Evolutionary conservation across 2,797 vertebrate species (phyloP), one percentile per base, ranked within the genome.

Genomic region (Hemibagrus guttatus): DNA sequence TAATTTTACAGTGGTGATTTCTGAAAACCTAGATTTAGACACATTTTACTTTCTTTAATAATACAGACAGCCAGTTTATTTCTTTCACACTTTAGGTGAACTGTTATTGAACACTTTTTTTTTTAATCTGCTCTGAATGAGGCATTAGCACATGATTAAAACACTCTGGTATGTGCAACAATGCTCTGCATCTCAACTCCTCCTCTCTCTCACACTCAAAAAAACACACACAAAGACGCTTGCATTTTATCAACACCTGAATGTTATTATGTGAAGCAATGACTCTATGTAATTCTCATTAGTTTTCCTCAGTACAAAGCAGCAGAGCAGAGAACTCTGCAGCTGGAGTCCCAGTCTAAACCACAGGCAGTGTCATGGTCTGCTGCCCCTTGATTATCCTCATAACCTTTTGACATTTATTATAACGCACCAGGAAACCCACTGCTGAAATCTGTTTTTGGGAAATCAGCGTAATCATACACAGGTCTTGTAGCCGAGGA

Each of bases 391-490:
- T 83, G 49, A 91, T 87, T 86, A 87, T 85, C 83, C 87, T 59
- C 83, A 84, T 84, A 90, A 87, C 86, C 87, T 88, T 52, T 82
- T 81, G 83, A 85, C 86, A 86, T 84, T 83, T 82, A 74, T 90
- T 88, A 86, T 72, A 81, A 85, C 84, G 31, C 56, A 61, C 64
- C 72, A 80, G 75, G 59, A 84, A 64, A 59, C 61, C 35, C 75
- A 64, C 26, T 81, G 56, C 21, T 81, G 58, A 68, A 72, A 72
- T 63, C 17, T 63, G 49, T 66, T 75, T 81, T 59, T 64, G 13
- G n/a, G 31, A 31, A 85, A 75, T 74, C 68, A n/a, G n/a, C n/a
- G 35, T 66, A 75, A 85, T 82, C 63, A 85, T 82, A 59, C 23
- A 83, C 11, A 8, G 21, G 31, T 6, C 49, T 28, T 71, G 26